Percentiles rank a stretch among this genome's conserved stretches.
Conservation (phyloP, 2,113 vertebrate species). For the Lanius ludovicianus region DNA sequence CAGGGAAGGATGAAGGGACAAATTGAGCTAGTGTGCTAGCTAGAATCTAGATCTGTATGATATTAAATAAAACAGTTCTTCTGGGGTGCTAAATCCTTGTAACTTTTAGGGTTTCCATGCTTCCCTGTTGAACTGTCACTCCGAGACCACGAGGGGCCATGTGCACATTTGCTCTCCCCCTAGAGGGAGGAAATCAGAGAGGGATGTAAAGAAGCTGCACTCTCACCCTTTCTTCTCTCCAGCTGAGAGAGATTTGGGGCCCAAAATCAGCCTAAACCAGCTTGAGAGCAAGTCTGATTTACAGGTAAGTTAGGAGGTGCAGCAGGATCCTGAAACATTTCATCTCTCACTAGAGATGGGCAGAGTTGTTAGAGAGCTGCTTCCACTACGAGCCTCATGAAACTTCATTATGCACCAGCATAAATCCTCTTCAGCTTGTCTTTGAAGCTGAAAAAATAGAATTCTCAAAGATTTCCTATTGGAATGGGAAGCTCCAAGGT, state of each 20-base stretch:
- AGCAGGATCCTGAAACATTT: not conserved
- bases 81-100: too few relatives aligned
- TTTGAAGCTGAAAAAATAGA: rapidly evolving
- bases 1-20: not conserved
- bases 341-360: not conserved
- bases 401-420: not conserved
- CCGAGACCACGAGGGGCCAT: rapidly evolving
- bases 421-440: not conserved
- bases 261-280: not conserved
- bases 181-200: not conserved
- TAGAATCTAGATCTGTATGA: not conserved
- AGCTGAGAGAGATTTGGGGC: not conserved
- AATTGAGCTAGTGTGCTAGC: not conserved
- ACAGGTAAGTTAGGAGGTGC: not conserved
- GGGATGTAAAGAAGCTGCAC: not conserved
- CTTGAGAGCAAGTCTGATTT: not conserved
- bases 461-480: not conserved
- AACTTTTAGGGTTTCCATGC: rapidly evolving
- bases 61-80: not conserved
- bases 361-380: not conserved
- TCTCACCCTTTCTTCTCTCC: not conserved
- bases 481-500: not conserved
- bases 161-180: not conserved
- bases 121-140: not conserved
- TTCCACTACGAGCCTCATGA: not conserved